Evolutionary conservation across 2,888 invertebrate species (phyloP).

Genomic region (Diplazon laetatorius): DNA sequence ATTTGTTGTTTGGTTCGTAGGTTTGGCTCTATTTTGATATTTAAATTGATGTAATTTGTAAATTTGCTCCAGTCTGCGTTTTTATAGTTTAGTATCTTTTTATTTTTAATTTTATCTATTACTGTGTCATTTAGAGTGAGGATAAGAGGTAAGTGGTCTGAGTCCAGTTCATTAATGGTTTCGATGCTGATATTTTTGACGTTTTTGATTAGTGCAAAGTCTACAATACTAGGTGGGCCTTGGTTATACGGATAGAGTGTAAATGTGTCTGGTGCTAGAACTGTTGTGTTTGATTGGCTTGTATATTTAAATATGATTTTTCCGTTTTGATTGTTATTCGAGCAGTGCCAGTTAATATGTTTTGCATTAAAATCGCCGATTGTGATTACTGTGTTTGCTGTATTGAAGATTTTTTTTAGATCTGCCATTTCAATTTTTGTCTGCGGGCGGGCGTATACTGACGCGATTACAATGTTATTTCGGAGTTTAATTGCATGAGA

Average conservation of each 20-base stretch:
- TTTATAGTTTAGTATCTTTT: not conserved
- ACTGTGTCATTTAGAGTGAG: not conserved
- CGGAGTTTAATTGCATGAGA: conserved; percentile 9
- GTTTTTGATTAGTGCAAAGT: conserved; percentile 25
- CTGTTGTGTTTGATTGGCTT: not conserved
- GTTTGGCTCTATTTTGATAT: not conserved
- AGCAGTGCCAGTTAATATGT: conserved; percentile 16
- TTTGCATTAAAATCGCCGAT: conserved; percentile 32
- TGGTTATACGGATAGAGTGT: conserved; percentile 14
- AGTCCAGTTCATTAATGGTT: conserved; percentile 1
- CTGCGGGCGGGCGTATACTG: conserved; percentile 47
- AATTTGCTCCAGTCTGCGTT: conserved; percentile 28
- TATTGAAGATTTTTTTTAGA: conserved; percentile 3
- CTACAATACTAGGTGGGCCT: conserved; percentile 23
- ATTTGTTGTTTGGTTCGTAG: not conserved
- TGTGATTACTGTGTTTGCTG: conserved; percentile 15
- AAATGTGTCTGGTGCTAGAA: conserved; percentile 10
- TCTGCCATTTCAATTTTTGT: conserved; percentile 53
- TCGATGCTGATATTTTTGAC: not conserved
- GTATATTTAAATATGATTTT: conserved; percentile 12
- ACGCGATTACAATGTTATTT: not conserved
- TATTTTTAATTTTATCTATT: not conserved
- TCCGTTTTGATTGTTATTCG: not conserved
- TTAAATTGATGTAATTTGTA: not conserved
- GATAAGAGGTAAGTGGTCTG: conserved; percentile 14